These are phyloP conservation scores for Alectoris magna DNA, from an alignment of 2,797 vertebrate species.

Conservation along the genomic window DNA sequence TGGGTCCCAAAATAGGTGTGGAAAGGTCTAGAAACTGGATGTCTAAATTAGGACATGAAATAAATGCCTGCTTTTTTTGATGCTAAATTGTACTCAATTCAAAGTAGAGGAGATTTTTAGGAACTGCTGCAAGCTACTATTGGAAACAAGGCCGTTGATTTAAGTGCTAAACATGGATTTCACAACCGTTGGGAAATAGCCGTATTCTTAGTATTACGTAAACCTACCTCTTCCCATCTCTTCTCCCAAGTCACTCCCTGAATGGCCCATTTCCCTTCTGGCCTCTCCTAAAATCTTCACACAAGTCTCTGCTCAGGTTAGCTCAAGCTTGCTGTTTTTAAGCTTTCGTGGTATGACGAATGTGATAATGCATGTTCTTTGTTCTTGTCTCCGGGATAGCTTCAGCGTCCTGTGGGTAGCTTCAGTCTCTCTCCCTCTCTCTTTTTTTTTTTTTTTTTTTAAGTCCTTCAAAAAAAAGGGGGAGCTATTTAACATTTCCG, in stretches of 20 bases:
- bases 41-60: slow-evolving; percentile 51
- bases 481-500: not conserved
- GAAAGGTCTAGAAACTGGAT: slow-evolving; percentile 34
- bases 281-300: not conserved
- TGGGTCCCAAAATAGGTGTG: slow-evolving; percentile 42
- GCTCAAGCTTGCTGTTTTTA: slow-evolving; percentile 50
- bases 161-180: slow-evolving; percentile 62
- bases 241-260: slow-evolving; percentile 21
- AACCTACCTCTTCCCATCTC: slow-evolving; percentile 32
- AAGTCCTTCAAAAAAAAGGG: not conserved
- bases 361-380: slow-evolving; percentile 18
- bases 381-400: not conserved
- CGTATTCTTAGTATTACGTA: not conserved
- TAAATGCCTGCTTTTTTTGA: slow-evolving; percentile 43
- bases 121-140: slow-evolving; percentile 16
- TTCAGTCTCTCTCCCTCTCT: not conserved
- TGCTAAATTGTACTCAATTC: slow-evolving; percentile 13
- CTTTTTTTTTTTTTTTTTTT: not conserved
- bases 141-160: slow-evolving; percentile 60
- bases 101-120: not conserved
- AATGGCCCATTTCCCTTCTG: not conserved
- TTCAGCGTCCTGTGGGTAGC: not conserved
- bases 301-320: not conserved
- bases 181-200: slow-evolving; percentile 1
- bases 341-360: not conserved